Evolutionary conservation across 2,113 vertebrate species (phyloP).

Genomic region (Corydoras sp.): DNA sequence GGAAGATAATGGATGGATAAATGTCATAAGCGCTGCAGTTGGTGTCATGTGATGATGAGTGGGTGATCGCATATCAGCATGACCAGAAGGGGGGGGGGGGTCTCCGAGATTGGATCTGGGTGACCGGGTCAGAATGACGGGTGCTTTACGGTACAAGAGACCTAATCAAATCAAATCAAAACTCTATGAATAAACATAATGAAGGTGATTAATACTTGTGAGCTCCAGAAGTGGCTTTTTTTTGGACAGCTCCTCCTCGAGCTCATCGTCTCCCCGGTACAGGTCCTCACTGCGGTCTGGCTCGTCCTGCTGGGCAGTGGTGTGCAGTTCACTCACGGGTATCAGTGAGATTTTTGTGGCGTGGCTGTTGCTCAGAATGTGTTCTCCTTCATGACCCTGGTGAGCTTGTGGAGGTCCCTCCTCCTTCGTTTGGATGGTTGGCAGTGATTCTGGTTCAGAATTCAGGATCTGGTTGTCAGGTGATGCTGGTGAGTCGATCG

Average conservation of each 20-base stretch:
- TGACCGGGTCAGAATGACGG: too few species aligned
- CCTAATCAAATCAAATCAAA: not conserved
- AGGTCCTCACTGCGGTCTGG: conserved; percentile 60
- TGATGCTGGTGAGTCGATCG: conserved; percentile 25
- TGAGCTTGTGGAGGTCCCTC: conserved; percentile 8
- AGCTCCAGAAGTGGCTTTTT: conserved; percentile 38
- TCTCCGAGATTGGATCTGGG: too few species aligned
- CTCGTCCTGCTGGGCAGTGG: conserved; percentile 6
- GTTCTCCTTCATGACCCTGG: conserved; percentile 16
- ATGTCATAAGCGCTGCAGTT: too few species aligned
- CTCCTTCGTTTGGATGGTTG: not conserved
- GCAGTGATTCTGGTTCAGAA: conserved; percentile 5
- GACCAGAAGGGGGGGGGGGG: too few species aligned
- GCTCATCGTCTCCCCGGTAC: conserved; percentile 62
- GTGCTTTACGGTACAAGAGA: too few species aligned
- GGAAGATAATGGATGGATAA: too few species aligned
- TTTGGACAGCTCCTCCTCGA: conserved; percentile 38
- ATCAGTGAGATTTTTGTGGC: conserved; percentile 14
- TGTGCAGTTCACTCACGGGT: conserved; percentile 13
- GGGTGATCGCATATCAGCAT: too few species aligned
- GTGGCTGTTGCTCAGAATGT: conserved; percentile 8
- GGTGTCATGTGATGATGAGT: too few species aligned
- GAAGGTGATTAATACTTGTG: conserved; percentile 44
- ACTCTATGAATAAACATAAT: not conserved
- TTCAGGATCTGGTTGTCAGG: conserved; percentile 33